Base-by-base conservation (phyloP, 1,140 invertebrate genomes). In the Arctopsyche grandis region DNA sequence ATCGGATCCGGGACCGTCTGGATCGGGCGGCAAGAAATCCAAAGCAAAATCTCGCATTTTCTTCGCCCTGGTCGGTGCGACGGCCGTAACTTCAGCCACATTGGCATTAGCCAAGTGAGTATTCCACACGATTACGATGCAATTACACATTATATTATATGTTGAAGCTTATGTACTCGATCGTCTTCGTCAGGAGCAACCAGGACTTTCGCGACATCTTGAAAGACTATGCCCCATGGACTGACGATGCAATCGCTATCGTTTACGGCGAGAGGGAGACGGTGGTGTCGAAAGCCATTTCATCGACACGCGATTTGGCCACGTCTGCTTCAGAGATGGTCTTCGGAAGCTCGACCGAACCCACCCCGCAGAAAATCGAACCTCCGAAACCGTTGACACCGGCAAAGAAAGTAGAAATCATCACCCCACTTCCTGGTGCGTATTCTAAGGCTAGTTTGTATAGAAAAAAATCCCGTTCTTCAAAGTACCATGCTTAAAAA, bases 61-160 rank as follows among this genome's bases (percentile, higher is more conserved):
- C 22, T 63, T 82, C 16, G 60, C 79, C 0, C 22, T 77, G n/a
- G 26, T 82, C 10, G 81, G 81, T 43, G 74, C 79, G 4, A 80
- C 75, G 21, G 81, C 81, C 14, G 26, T 82, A 46, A 82, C 79
- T 16, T 70, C 75, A 44, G 79, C 73, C 4, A 82, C 81, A n/a
- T 52, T 82, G 0, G 81, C 79, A 29, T 82, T 80, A 74, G 81
- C 81, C 14, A 80, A 80, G 81, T 82, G 44, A 63, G 73, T 69
- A 73, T 19, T 24, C 5, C 10, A 3, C 48, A 63, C n/a, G 0
- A 78, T 56, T 60, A 38, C 48, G 21, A 24, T 75, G 10, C n/a
- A 22, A 21, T 9, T 46, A 22, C 26, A n/a, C n/a, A 52, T 29
- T 29, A 43, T 60, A 43, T 76, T 76, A 7, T 60, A 38, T 29